A percentile compares a stretch with the other conserved stretches of the same genome.
phyloP scores from a whole-genome alignment of 2,797 vertebrate genomes.

The Hemitrygon akajei region DNA sequence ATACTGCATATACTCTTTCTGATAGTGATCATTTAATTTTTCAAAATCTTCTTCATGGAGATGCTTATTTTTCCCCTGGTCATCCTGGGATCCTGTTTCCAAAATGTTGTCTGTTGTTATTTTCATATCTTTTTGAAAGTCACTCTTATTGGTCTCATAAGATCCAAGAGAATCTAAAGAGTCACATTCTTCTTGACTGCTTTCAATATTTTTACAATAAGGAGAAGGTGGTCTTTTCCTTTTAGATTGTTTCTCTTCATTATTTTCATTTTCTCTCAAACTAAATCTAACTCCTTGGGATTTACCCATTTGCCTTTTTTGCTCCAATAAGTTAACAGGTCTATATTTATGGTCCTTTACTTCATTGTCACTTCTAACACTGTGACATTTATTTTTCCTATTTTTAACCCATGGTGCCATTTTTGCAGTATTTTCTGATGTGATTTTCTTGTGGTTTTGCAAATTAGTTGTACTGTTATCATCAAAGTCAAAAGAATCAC shows the following conservation, averaged over 20 bases:
- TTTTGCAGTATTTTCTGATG: not conserved
- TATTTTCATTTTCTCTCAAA: not conserved
- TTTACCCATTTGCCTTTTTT: conserved; percentile 42
- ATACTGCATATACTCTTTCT: conserved; percentile 18
- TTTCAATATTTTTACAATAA: conserved; percentile 21
- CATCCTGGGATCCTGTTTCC: not conserved
- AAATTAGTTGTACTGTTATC: not conserved
- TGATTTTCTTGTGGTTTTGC: not conserved
- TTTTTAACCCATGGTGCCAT: too few relatives aligned
- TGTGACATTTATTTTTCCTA: not conserved
- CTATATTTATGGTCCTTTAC: conserved; percentile 25
- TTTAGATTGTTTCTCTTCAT: not conserved
- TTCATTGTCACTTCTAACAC: conserved; percentile 1
- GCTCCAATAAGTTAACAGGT: not conserved
- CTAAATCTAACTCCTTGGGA: conserved; percentile 35
- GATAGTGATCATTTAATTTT: conserved; percentile 9
- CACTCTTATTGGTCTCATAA: not conserved
- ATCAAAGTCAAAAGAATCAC: not conserved
- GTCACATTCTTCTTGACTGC: not conserved
- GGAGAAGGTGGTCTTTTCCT: conserved; percentile 21
- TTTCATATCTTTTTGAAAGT: not conserved
- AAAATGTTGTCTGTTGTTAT: not conserved
- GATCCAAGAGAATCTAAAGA: not conserved
- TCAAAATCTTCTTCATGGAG: conserved; percentile 38
- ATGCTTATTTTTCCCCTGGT: conserved; percentile 7